phyloP scores from a whole-genome alignment of 53 echinoderm and acorn worm species.

The Echinarachnius parma region DNA sequence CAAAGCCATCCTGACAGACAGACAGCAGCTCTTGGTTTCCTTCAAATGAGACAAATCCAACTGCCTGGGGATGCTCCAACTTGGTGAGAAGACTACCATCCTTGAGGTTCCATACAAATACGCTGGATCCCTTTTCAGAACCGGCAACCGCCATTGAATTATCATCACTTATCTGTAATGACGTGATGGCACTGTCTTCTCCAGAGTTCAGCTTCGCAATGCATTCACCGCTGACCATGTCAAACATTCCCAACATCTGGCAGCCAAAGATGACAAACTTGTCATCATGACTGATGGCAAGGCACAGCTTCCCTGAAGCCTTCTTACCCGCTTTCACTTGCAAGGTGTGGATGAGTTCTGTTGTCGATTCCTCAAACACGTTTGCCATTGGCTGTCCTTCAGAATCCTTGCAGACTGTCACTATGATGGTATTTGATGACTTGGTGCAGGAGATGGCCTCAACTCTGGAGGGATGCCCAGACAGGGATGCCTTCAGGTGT shows the following conservation, averaged over 20 bases:
- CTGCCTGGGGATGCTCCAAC: constrained; percentile 37
- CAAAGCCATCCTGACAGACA: constrained; percentile 54
- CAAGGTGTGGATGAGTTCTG: constrained; percentile 73
- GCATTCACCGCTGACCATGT: constrained; percentile 67
- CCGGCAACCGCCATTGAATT: constrained; percentile 32
- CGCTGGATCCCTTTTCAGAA: constrained; percentile 47
- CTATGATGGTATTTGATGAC: constrained; percentile 42
- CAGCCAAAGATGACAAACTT: constrained; percentile 62
- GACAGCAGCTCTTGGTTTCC: background rate
- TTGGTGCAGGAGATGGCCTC: constrained; percentile 56
- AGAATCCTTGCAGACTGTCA: constrained; percentile 67
- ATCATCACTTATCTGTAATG: constrained; percentile 32
- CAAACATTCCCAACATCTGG: constrained; percentile 56
- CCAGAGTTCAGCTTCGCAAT: constrained; percentile 52
- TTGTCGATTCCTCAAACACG: constrained; percentile 66
- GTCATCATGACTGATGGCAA: constrained; percentile 48
- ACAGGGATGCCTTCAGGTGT: constrained; percentile 71
- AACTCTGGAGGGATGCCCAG: constrained; percentile 74
- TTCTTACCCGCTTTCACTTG: constrained; percentile 33
- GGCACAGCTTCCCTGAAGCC: constrained; percentile 29
- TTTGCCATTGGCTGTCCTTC: constrained; percentile 68
- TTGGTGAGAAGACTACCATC: constrained; percentile 22
- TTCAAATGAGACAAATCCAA: constrained; percentile 30
- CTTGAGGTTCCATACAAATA: constrained; percentile 54
- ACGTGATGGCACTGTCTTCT: constrained; percentile 39